Evolutionary conservation across 1,140 invertebrate genomes (phyloP).

Genomic region (Diachasma alloeum): DNA sequence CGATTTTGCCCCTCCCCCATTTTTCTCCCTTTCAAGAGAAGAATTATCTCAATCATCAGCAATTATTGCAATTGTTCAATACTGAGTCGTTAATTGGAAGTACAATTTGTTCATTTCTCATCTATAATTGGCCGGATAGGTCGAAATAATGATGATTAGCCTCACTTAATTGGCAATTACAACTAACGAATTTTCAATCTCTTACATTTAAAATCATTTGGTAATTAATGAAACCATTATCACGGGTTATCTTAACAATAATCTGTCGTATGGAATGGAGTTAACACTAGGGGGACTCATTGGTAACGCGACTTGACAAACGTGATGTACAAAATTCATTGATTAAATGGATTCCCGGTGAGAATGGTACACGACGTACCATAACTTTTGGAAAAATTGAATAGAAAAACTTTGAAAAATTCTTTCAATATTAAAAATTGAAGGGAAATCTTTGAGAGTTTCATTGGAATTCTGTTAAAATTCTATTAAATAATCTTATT

Average conservation of each 20-base stretch:
- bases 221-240: not conserved
- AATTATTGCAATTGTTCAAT: not conserved
- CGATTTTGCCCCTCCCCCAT: not conserved
- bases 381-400: no score
- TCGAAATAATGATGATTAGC: not conserved
- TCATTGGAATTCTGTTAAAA: no score
- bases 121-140: not conserved
- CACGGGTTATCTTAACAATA: slow-evolving; percentile 3
- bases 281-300: not conserved
- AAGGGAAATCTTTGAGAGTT: no score
- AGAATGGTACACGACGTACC: not conserved
- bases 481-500: no score
- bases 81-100: not conserved
- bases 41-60: not conserved
- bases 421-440: no score
- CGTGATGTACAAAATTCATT: not conserved
- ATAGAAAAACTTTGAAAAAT: no score
- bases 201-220: not conserved
- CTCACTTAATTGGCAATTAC: not conserved
- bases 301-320: slow-evolving; percentile 5
- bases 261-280: not conserved
- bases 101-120: not conserved
- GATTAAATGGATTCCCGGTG: not conserved
- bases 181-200: not conserved
- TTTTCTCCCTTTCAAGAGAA: not conserved